phyloP scores from a whole-genome alignment of 2,113 vertebrate species.

The Calypte anna region DNA sequence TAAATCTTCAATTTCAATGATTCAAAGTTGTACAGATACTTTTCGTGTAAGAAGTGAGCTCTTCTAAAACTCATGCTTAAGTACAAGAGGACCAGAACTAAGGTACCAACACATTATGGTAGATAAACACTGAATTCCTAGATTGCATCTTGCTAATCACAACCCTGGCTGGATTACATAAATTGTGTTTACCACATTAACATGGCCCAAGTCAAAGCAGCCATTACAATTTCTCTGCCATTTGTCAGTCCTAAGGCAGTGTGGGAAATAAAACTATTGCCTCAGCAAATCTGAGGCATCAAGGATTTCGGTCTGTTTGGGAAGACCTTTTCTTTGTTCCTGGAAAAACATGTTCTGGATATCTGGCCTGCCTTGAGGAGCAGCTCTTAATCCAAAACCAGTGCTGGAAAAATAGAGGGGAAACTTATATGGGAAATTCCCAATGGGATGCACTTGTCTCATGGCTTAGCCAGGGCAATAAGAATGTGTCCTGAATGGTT shows the following conservation, averaged over 20 bases:
- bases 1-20: not conserved
- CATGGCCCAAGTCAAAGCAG: not conserved
- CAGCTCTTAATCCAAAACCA: not conserved
- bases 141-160: not conserved
- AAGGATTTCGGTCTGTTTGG: not conserved
- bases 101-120: not conserved
- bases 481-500: not conserved
- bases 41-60: not conserved
- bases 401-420: accelerated
- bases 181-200: not conserved
- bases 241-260: not conserved
- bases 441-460: accelerated
- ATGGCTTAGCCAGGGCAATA: not conserved
- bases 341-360: not conserved
- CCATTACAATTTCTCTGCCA: not conserved
- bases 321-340: not conserved
- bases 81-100: not conserved
- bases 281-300: not conserved
- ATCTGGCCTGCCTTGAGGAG: not conserved
- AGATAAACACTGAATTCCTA: not conserved
- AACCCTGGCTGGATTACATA: not conserved
- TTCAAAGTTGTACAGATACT: not conserved
- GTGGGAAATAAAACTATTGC: not conserved
- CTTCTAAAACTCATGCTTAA: not conserved
- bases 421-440: not conserved